Evolutionary conservation across 2,113 vertebrate genomes (phyloP).

Genomic region (Phyllopteryx taeniolatus): DNA sequence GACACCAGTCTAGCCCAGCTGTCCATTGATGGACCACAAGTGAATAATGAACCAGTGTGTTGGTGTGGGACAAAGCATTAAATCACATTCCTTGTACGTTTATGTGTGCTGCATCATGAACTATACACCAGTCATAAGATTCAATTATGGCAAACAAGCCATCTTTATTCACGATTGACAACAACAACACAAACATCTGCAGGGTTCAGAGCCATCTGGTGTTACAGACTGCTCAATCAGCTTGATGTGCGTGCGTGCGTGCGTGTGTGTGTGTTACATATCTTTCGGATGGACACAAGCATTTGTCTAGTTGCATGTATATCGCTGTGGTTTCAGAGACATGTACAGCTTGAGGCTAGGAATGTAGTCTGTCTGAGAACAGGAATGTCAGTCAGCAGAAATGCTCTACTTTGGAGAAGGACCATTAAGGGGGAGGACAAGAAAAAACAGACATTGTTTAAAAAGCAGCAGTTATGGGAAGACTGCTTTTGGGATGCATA

Average conservation of each 20-base stretch:
- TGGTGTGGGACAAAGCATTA: background rate
- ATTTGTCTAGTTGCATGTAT: background rate
- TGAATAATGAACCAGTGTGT: constrained; percentile 2
- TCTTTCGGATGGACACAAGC: background rate
- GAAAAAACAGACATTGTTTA: background rate
- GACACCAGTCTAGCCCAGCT: background rate
- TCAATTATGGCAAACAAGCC: constrained; percentile 58
- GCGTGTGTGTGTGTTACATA: constrained; percentile 3
- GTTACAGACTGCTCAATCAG: constrained; percentile 33
- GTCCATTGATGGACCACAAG: constrained; percentile 8
- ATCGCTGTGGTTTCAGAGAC: constrained; percentile 26
- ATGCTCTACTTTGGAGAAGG: background rate
- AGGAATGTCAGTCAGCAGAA: constrained; percentile 45
- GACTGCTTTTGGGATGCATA: background rate
- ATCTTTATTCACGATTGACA: constrained; percentile 64
- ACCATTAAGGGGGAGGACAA: background rate
- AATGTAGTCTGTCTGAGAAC: constrained; percentile 25
- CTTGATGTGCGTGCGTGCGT: constrained; percentile 18
- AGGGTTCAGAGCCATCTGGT: constrained; percentile 62
- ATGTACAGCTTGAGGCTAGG: constrained; percentile 33
- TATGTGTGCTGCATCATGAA: constrained; percentile 25
- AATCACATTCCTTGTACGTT: background rate
- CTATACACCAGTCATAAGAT: constrained; percentile 46
- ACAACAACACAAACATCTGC: constrained; percentile 58
- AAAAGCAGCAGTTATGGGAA: background rate